Conservation (phyloP, 2,797 vertebrate species). For the Ptychobarbus kaznakovi region DNA sequence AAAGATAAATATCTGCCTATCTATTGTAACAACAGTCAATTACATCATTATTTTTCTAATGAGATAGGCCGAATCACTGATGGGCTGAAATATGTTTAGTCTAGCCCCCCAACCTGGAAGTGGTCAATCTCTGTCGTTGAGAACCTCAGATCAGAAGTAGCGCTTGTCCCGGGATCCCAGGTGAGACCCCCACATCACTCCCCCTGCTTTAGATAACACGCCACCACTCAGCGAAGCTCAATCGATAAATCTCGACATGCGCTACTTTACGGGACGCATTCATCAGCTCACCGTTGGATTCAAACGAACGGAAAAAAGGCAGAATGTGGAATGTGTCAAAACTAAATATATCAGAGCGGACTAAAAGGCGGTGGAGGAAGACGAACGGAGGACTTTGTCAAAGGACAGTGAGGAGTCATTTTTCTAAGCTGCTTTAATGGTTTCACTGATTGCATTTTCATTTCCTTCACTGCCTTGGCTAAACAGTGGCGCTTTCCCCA, state of each 20-base stretch:
- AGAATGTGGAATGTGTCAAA: conserved; percentile 66
- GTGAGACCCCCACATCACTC: conserved; percentile 31
- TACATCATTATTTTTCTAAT: conserved; percentile 81
- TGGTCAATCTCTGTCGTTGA: conserved; percentile 72
- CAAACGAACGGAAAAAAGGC: conserved; percentile 49
- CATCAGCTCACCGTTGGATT: conserved; percentile 55
- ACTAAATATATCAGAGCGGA: conserved; percentile 59
- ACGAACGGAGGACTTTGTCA: conserved; percentile 56
- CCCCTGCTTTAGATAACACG: conserved; percentile 53
- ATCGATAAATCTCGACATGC: conserved; percentile 53
- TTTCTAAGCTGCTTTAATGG: conserved; percentile 78
- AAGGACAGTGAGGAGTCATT: conserved; percentile 75
- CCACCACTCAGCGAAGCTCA: conserved; percentile 48
- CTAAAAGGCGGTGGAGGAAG: conserved; percentile 54
- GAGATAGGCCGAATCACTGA: conserved; percentile 73
- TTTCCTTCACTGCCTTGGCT: conserved; percentile 74
- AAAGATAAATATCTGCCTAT: conserved; percentile 77
- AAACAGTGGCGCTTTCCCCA: conserved; percentile 74
- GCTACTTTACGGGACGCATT: conserved; percentile 47
- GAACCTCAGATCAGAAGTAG: conserved; percentile 53
- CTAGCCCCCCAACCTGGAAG: conserved; percentile 70
- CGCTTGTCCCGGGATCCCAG: conserved; percentile 23
- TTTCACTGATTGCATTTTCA: conserved; percentile 76
- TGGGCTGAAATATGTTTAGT: conserved; percentile 77
- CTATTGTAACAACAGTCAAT: conserved; percentile 75